Percentiles rank a stretch among this genome's conserved stretches.
Conservation (phyloP, 2,113 vertebrate species). For the Emberiza fucata region DNA sequence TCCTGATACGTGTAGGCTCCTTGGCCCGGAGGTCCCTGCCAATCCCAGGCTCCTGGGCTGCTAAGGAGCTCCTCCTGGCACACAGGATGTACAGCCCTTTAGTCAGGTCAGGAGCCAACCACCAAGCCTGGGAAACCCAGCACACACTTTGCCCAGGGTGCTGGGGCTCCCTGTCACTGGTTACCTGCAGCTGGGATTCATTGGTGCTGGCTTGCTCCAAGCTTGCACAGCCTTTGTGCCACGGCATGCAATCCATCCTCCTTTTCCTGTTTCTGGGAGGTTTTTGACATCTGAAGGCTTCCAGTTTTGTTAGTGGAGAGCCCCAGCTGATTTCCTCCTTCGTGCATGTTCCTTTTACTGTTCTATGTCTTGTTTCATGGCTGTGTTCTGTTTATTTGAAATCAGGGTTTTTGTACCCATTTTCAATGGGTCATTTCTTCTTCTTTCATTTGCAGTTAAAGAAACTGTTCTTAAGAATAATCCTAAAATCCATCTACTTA, state of each 20-base stretch:
- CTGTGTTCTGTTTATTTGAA: not conserved
- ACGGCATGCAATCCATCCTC: not conserved
- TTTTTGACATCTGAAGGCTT: conserved; percentile 23
- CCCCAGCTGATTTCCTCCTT: not conserved
- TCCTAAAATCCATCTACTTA: not conserved
- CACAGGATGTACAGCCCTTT: not conserved
- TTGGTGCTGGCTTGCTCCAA: not conserved
- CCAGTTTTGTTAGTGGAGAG: conserved; percentile 9
- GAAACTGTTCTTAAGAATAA: not conserved
- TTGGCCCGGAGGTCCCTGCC: not conserved
- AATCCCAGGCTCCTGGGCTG: accelerated
- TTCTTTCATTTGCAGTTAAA: not conserved
- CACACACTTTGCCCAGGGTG: accelerated
- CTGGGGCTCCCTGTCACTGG: not conserved
- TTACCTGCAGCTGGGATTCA: not conserved
- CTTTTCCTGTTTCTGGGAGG: not conserved
- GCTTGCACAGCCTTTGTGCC: not conserved
- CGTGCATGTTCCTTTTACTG: not conserved
- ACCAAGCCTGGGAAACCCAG: accelerated
- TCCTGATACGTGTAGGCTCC: not conserved
- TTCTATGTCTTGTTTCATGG: not conserved
- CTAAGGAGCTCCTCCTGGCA: not conserved
- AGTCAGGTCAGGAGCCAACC: not conserved
- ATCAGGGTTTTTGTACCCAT: not conserved
- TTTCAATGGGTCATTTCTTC: not conserved